A percentile compares a stretch with the other conserved stretches of the same genome.
Conservation (phyloP, 2,888 invertebrate species). For the Acanthosepion lycidas region DNA sequence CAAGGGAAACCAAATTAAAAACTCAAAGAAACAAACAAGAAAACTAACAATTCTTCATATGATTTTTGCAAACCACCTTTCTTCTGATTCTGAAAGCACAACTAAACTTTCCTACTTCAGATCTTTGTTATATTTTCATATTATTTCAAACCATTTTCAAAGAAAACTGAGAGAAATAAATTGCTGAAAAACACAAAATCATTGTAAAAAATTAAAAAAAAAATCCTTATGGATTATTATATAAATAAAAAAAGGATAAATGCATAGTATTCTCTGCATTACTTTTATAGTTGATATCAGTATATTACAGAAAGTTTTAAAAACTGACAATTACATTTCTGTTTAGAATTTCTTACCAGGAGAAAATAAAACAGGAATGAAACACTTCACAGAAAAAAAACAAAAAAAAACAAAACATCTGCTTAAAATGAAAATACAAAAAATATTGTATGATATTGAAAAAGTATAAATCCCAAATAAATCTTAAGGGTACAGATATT, state of each 20-base stretch:
- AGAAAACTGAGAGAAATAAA: neutral
- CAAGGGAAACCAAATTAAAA: neutral
- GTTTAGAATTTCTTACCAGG: neutral
- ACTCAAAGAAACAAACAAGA: neutral
- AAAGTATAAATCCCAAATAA: neutral
- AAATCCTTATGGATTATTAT: neutral
- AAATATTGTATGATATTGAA: neutral
- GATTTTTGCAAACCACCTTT: neutral
- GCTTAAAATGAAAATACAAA: neutral
- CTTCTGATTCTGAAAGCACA: neutral
- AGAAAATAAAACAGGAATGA: neutral
- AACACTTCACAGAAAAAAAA: neutral
- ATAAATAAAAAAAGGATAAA: neutral
- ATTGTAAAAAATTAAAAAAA: neutral
- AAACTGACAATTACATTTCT: neutral
- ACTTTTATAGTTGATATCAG: neutral
- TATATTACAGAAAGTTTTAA: too few species aligned
- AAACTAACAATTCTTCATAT: neutral
- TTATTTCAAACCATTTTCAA: neutral
- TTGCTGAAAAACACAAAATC: neutral
- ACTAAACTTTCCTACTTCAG: too few species aligned
- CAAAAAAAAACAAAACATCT: neutral
- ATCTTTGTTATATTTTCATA: neutral
- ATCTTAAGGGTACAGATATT: too few species aligned
- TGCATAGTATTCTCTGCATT: neutral